Evolutionary conservation across 1,140 invertebrate genomes (phyloP), one percentile per base, ranked within the genome.

Genomic region (Panagrolaimus sp.): DNA sequence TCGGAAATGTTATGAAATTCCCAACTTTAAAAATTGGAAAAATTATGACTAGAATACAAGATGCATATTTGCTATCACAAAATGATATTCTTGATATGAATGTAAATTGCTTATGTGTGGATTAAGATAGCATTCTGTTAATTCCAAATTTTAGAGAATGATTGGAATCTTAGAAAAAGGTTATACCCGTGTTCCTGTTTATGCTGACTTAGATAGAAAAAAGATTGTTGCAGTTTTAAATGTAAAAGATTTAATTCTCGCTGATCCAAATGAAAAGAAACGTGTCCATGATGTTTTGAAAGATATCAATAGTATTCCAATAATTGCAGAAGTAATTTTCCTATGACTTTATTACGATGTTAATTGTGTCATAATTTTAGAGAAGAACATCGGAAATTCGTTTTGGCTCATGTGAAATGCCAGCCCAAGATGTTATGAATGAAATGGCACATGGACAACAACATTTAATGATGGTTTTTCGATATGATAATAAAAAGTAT

Each of bases 211-310:
- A 44, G 84, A 87, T 31, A 87, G 90, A 62, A 89, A 88, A 69
- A 95, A 96, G 82, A 92, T 98, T 78, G 88, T 94, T 1, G 90
- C 91, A n/a, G 87, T 98, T 81, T 85, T 98, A 0, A 95, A 96
- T 84, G 93, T 95, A 67, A 98, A 97, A 85, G 95, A 98, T 86
- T 87, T 98, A 75, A 92, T 93, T 5, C 91, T 98, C 79, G 89
- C 98, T 66, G 95, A 98, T 87, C 92, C 94, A 0, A 93, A 96
- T 84, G 94, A 98, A 83, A 67, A 66, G 11, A 94, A 90, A 9
- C 91, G 92, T 8, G 84, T 97, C 44, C 90, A 89, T 81, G 93
- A 92, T 0, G 86, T 96, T 3, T 92, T 91, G 82, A 90, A 93
- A 84, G 96, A 93, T 85, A 96, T n/a, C n/a, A n/a, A n/a, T n/a